phyloP scores from a whole-genome alignment of 2,113 vertebrate genomes.

The Takifugu bimaculatus region DNA sequence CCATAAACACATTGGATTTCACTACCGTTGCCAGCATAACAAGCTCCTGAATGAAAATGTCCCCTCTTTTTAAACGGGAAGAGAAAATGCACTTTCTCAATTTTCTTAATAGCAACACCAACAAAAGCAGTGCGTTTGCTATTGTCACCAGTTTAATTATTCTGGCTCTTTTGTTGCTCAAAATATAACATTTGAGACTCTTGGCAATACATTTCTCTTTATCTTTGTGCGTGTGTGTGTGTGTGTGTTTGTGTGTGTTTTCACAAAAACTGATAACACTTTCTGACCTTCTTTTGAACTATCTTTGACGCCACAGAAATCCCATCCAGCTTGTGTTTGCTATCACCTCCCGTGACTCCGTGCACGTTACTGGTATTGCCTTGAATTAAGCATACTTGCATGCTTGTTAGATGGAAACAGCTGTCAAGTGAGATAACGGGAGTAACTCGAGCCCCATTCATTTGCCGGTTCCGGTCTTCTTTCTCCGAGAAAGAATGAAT shows the following conservation, averaged over 20 bases:
- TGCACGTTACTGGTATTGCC: conserved; percentile 46
- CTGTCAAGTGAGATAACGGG: conserved; percentile 62
- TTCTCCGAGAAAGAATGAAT: conserved; percentile 58
- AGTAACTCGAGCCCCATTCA: conserved; percentile 51
- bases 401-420: conserved; percentile 68
- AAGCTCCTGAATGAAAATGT: conserved; percentile 3
- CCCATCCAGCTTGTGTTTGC: conserved; percentile 53
- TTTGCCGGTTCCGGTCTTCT: conserved; percentile 45
- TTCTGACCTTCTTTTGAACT: conserved; percentile 46
- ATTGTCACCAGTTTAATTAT: conserved; percentile 52
- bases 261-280: conserved; percentile 32
- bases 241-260: conserved; percentile 8
- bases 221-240: conserved; percentile 27
- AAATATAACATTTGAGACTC: conserved; percentile 30
- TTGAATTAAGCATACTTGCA: conserved; percentile 57
- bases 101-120: conserved; percentile 9
- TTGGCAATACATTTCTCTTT: conserved; percentile 37
- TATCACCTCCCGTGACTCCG: conserved; percentile 63
- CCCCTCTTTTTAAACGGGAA: neutral
- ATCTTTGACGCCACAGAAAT: conserved; percentile 56
- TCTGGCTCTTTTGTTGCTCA: conserved; percentile 38
- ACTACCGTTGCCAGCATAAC: neutral
- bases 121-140: conserved; percentile 19
- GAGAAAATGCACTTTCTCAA: neutral
- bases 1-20: neutral